phyloP scores from a whole-genome alignment of 2,888 invertebrate species.

The Drosophila pegasa region DNA sequence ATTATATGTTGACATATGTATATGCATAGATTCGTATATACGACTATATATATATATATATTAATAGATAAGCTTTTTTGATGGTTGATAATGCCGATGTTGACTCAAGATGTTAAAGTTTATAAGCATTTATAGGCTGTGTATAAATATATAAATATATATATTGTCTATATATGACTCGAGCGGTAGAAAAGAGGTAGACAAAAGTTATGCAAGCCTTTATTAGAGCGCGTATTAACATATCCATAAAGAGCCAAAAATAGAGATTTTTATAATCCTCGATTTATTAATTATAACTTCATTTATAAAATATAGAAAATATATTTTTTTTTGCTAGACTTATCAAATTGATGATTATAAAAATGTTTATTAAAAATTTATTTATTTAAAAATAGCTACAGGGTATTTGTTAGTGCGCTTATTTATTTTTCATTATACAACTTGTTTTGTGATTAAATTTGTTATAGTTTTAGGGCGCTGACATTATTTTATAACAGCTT shows the following conservation, averaged over 20 bases:
- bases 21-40: slow-evolving; percentile 5
- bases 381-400: background rate
- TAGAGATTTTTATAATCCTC: background rate
- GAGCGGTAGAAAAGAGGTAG: background rate
- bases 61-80: slow-evolving; percentile 43
- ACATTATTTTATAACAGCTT: slow-evolving; percentile 11
- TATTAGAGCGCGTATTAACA: background rate
- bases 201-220: slow-evolving; percentile 1
- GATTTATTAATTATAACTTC: background rate
- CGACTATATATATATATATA: background rate
- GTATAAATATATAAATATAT: background rate
- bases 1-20: slow-evolving; percentile 14
- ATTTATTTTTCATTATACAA: background rate
- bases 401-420: background rate
- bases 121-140: slow-evolving; percentile 25
- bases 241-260: background rate
- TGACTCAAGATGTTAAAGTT: slow-evolving; percentile 29
- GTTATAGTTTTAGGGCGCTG: slow-evolving; percentile 11
- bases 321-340: no score
- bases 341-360: no score
- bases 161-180: background rate
- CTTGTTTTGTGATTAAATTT: slow-evolving; percentile 18
- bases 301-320: no score
- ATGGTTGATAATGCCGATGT: slow-evolving; percentile 43
- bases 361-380: background rate